A percentile compares a stretch with the other conserved stretches of the same genome.
Evolutionary conservation across 2,113 vertebrate species (phyloP).

Genomic region (Salvelinus alpinus): DNA sequence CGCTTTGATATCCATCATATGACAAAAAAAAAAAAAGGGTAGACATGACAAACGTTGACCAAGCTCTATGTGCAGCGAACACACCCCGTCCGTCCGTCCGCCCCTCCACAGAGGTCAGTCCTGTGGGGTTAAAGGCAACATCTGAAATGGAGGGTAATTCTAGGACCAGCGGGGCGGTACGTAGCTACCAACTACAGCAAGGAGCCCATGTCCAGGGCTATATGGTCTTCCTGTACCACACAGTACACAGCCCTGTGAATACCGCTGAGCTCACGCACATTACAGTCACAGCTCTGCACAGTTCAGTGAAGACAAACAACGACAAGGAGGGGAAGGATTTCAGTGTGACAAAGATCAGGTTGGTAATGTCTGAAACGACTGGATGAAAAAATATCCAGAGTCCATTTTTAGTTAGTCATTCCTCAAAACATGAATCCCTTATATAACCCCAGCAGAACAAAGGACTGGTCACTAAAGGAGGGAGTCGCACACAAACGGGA

Average conservation of each 20-base stretch:
- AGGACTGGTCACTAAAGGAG: slow-evolving; percentile 67
- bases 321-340: too few relatives aligned
- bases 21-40: background rate
- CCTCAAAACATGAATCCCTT: slow-evolving; percentile 56
- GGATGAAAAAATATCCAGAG: slow-evolving; percentile 14
- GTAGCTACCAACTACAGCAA: too few relatives aligned
- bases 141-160: slow-evolving; percentile 72
- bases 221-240: too few relatives aligned
- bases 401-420: background rate
- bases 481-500: slow-evolving; percentile 42
- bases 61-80: background rate
- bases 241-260: slow-evolving; percentile 3
- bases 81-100: too few relatives aligned
- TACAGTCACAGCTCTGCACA: slow-evolving; percentile 79
- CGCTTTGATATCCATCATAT: background rate
- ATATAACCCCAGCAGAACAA: slow-evolving; percentile 66
- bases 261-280: slow-evolving; percentile 44
- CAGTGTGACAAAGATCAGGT: slow-evolving; percentile 78
- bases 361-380: background rate
- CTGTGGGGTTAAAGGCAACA: slow-evolving; percentile 80
- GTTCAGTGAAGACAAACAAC: slow-evolving; percentile 5
- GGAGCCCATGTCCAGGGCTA: too few relatives aligned
- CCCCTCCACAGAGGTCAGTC: slow-evolving; percentile 62
- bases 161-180: slow-evolving; percentile 69
- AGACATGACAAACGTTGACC: slow-evolving; percentile 20